Evolutionary conservation across 2,797 vertebrate genomes (phyloP), one percentile per base, ranked within the genome.

Genomic region (Melanotaenia nigrans): DNA sequence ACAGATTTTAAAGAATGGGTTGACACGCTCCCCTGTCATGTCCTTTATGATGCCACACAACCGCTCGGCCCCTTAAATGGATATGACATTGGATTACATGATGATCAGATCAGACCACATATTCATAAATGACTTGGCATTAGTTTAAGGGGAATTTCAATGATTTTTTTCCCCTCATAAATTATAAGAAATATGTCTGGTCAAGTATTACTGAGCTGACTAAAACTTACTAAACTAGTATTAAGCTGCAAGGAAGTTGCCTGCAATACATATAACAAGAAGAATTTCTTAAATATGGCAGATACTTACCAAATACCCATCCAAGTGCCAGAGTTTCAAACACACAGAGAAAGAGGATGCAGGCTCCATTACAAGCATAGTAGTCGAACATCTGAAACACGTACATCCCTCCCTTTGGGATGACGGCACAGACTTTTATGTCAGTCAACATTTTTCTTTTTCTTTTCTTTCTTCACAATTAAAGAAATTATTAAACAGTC

Each of bases 301-400:
- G 3, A 18, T 28, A 85, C 95, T 79, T 85, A 98, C 97, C 97
- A 20, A 97, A 98, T 0, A 96, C 85, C 97, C 96, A 98, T 65
- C 94, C 95, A 51, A 98, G 33, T 49, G 95, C 94, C 85, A 97
- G 38, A 1, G 92, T 89, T 89, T 97, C 93, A 88, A 96, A 97
- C 73, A 97, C 67, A 2, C 94, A 85, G 7, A 98, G 89, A 40
- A 96, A 96, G 71, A 98, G 93, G 75, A 98, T 85, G 87, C 96
- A 96, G 0, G 73, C 91, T 60, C 97, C 97, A 0, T 96, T 98
- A 80, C 95, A 95, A 30, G 96, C 96, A 0, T 98, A 99, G 83
- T 97, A 96, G 81, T 99, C 97, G 55, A 98, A 95, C 38, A 99
- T 84, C 92, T 98, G 97, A 89, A 99, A 98, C 75, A 97, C 81